These are phyloP conservation scores for Thamnophis elegans DNA, from an alignment of 2,797 vertebrate genomes.

Conservation along the genomic window DNA sequence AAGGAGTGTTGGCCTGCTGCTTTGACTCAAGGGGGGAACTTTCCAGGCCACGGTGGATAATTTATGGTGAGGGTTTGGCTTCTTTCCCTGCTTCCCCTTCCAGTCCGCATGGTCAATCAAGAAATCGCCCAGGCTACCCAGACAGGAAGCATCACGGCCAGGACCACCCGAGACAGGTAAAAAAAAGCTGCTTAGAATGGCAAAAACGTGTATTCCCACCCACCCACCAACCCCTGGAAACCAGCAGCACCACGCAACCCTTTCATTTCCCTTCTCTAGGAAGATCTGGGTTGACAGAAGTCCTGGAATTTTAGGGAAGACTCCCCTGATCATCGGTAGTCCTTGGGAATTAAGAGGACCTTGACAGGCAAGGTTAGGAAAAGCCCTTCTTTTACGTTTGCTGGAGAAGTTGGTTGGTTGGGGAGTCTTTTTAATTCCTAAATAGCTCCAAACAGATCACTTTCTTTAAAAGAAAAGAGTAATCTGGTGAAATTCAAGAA, in stretches of 20 bases:
- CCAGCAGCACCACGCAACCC: not conserved
- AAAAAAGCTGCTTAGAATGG: conserved; percentile 3
- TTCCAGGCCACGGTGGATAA: not conserved
- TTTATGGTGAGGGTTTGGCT: not conserved
- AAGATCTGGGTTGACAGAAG: not conserved
- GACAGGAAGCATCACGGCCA: not conserved
- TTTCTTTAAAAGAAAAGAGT: not conserved
- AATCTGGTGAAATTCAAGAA: not conserved
- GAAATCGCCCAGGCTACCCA: not conserved
- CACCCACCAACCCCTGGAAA: not conserved
- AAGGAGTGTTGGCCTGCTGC: not conserved
- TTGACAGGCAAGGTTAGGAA: not conserved
- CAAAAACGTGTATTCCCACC: not conserved
- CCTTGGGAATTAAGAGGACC: not conserved
- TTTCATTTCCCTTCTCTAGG: not conserved
- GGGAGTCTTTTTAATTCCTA: not conserved
- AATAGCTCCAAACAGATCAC: not conserved
- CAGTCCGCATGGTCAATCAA: not conserved
- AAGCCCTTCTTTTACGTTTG: not conserved
- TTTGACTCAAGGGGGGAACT: not conserved
- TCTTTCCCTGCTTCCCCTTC: not conserved
- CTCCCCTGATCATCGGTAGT: too few species aligned
- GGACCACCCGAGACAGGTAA: conserved; percentile 16
- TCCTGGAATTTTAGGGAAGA: not conserved
- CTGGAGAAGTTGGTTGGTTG: not conserved